phyloP scores from a whole-genome alignment of 1,140 invertebrate genomes.

The Lepidurus apus region DNA sequence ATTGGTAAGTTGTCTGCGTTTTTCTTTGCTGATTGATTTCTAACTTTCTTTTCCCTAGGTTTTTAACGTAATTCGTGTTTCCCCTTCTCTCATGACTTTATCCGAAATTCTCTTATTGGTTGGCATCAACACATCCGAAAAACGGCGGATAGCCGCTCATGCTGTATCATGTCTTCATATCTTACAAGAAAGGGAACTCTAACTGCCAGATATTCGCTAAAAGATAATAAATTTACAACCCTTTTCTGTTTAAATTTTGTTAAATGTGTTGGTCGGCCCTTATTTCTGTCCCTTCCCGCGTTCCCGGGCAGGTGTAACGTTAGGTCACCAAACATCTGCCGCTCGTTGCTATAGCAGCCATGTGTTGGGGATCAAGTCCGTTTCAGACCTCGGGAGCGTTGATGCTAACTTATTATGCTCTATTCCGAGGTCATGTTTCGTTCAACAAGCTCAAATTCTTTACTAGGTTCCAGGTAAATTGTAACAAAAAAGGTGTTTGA shows the following conservation, averaged over 20 bases:
- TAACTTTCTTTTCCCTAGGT: not conserved
- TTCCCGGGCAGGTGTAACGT: too few species aligned
- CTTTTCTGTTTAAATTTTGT: too few species aligned
- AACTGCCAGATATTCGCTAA: not conserved
- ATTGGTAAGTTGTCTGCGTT: not conserved
- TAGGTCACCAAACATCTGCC: not conserved
- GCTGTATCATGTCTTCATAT: not conserved
- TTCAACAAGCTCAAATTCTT: slow-evolving; percentile 27
- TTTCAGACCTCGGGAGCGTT: not conserved
- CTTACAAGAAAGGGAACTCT: not conserved
- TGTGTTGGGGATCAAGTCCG: not conserved
- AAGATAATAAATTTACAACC: too few species aligned
- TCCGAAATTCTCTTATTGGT: not conserved
- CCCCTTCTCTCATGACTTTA: not conserved
- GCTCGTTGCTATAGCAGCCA: slow-evolving; percentile 1
- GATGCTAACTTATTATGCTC: not conserved
- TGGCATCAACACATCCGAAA: not conserved
- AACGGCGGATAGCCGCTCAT: not conserved
- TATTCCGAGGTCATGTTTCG: slow-evolving; percentile 29
- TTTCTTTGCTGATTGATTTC: not conserved
- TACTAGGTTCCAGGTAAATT: slow-evolving; percentile 30
- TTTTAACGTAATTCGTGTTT: not conserved
- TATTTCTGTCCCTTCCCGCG: too few species aligned
- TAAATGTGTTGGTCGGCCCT: too few species aligned
- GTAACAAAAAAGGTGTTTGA: not conserved